Conservation (phyloP, 2,113 vertebrate genomes). For the Ginglymostoma cirratum region DNA sequence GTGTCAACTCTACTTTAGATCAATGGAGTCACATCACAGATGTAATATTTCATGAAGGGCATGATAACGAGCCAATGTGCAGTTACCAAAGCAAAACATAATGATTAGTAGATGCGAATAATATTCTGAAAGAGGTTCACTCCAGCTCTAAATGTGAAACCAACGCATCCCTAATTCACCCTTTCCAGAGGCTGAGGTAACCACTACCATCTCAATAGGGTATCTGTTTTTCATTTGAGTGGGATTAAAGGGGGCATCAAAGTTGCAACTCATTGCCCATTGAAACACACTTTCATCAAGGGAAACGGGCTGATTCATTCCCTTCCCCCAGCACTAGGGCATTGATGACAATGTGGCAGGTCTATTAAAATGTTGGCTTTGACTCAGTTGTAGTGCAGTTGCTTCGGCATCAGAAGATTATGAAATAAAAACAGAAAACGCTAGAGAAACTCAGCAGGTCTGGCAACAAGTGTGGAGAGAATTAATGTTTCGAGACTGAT, state of each 20-base stretch:
- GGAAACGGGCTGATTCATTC: not conserved
- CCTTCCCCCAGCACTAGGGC: not conserved
- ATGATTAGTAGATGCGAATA: too few species aligned
- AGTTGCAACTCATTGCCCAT: not conserved
- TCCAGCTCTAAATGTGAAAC: not conserved
- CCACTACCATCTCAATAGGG: not conserved
- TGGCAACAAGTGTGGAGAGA: too few species aligned
- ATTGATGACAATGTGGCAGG: not conserved
- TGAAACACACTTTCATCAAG: not conserved
- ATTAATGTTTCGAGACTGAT: too few species aligned
- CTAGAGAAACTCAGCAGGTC: too few species aligned
- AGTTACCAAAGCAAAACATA: not conserved
- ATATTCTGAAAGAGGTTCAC: not conserved
- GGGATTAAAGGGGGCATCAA: not conserved
- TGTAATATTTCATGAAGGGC: not conserved
- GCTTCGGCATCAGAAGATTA: not conserved
- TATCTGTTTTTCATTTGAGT: not conserved
- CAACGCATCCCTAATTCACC: not conserved
- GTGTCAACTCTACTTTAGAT: not conserved
- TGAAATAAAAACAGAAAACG: not conserved
- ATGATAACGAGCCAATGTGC: not conserved
- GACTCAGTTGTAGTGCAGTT: not conserved
- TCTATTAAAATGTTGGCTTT: not conserved
- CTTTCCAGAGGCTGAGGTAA: not conserved
- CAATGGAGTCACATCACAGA: not conserved